phyloP scores from a whole-genome alignment of 2,113 vertebrate species.

The Petrocephalus zakoni region DNA sequence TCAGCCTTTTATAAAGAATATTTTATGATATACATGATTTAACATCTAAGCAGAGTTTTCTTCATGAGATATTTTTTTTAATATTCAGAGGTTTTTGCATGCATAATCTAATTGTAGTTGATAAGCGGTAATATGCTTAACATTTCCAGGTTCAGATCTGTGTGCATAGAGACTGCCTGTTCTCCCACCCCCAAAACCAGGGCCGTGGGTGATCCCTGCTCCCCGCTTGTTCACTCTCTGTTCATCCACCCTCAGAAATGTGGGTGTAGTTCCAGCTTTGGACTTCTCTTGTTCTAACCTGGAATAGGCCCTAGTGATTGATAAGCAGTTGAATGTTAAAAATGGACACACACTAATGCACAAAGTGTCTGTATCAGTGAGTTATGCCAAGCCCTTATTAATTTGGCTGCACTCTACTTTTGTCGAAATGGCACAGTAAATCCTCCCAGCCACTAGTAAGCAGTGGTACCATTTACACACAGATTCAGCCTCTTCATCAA shows the following conservation, averaged over 20 bases:
- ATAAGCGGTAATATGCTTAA: not conserved
- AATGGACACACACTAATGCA: not conserved
- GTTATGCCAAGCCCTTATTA: not conserved
- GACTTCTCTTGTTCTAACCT: not conserved
- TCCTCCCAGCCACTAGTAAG: not conserved
- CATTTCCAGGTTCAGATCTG: not conserved
- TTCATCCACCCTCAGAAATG: not conserved
- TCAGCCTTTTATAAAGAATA: not conserved
- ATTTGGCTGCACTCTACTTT: not conserved
- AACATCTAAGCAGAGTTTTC: not conserved
- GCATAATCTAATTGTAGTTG: not conserved
- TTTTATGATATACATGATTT: not conserved
- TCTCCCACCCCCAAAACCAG: not conserved
- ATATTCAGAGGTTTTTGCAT: not conserved
- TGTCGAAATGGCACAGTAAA: not conserved
- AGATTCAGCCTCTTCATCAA: not conserved
- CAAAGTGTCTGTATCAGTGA: not conserved
- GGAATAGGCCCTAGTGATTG: not conserved
- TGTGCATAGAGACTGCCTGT: not conserved
- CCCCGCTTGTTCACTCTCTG: not conserved
- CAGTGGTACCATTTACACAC: not conserved
- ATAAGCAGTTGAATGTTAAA: not conserved
- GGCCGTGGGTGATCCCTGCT: not conserved
- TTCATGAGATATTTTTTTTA: not conserved
- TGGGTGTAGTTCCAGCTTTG: not conserved